Evolutionary conservation across 2,113 vertebrate genomes (phyloP).

Genomic region (Lipotes vexillifer): DNA sequence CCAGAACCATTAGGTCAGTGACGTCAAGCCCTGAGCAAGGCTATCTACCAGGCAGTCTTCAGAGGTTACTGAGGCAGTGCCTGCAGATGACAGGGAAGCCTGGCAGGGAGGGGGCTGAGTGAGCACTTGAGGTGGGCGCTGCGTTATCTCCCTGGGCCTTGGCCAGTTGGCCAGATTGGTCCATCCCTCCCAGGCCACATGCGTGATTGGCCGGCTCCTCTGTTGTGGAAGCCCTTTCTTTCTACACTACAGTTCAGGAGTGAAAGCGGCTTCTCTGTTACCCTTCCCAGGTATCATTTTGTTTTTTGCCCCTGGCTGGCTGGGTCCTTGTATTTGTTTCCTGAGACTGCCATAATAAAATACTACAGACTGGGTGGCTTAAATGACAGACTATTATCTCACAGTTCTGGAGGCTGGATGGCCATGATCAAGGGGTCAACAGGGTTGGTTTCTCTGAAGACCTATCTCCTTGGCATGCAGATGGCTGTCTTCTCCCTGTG

Average conservation of each 20-base stretch:
- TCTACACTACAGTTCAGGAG: too few relatives aligned
- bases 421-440: not conserved
- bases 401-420: not conserved
- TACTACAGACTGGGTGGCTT: not conserved
- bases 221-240: too few relatives aligned
- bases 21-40: fast-evolving
- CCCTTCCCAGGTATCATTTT: not conserved
- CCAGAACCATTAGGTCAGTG: not conserved
- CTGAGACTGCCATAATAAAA: not conserved
- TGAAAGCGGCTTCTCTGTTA: not conserved
- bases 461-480: not conserved
- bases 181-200: not conserved
- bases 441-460: not conserved
- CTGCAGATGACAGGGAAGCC: fast-evolving
- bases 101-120: not conserved
- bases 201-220: not conserved
- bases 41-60: not conserved
- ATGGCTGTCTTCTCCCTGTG: not conserved
- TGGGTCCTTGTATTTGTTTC: not conserved
- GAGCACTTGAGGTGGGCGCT: fast-evolving
- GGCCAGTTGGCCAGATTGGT: not conserved
- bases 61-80: not conserved
- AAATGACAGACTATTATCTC: not conserved
- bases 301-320: not conserved
- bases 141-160: fast-evolving